Evolutionary conservation across 2,888 invertebrate genomes (phyloP), one percentile per base, ranked within the genome.

Genomic region (Pyrgus malvae): DNA sequence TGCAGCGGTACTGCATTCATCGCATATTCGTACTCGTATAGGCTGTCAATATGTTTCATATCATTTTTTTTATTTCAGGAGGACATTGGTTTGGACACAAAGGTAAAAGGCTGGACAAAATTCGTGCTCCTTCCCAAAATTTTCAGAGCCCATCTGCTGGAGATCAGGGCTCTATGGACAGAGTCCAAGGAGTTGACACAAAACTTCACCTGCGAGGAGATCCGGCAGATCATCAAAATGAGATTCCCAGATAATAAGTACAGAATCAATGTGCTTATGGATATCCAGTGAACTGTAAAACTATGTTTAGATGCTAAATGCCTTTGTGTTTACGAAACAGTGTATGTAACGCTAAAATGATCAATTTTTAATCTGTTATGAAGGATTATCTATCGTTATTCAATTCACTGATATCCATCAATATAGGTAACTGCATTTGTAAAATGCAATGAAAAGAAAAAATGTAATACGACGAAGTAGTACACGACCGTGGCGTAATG

Each of bases 271-370:
- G 85, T 88, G 60, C 74, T 91, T 38, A 86, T 86, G 60, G 87
- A 87, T 71, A 90, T 91, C 75, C 90, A 90, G 60, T 89, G 61
- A 83, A 62, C n/a, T n/a, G n/a, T n/a, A n/a, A n/a, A n/a, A n/a
- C n/a, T n/a, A n/a, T n/a, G n/a, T n/a, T 6, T 33, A 21, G 21
- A 21, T 21, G 21, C 21, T 21, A 21, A 21, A 21, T 6, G 21
- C n/a, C n/a, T n/a, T n/a, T n/a, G n/a, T n/a, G n/a, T n/a, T n/a
- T n/a, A n/a, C n/a, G n/a, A n/a, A n/a, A n/a, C n/a, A n/a, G n/a
- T n/a, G n/a, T n/a, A n/a, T n/a, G n/a, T n/a, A n/a, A n/a, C n/a
- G n/a, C n/a, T n/a, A n/a, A n/a, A n/a, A n/a, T n/a, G n/a, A n/a
- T n/a, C n/a, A n/a, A n/a, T n/a, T n/a, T n/a, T n/a, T n/a, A n/a